These are phyloP conservation scores for Morbakka virulenta DNA, from an alignment of 30 jellyfish, hydroid and myxozoan genomes.

Conservation along the genomic window DNA sequence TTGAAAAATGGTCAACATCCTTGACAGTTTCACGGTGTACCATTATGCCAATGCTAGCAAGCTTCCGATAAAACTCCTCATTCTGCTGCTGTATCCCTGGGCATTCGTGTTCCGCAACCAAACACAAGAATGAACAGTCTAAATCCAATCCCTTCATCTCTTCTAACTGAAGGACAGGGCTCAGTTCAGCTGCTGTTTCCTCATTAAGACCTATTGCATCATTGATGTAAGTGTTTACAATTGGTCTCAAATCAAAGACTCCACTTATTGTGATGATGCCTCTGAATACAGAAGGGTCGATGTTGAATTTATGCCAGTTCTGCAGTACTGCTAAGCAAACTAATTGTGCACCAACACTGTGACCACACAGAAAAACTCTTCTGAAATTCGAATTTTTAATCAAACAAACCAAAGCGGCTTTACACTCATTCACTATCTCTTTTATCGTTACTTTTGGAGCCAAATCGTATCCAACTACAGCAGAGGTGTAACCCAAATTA, in stretches of 20 bases:
- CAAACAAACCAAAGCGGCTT: not conserved
- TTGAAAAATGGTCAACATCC: slow-evolving; percentile 40
- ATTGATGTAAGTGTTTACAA: slow-evolving; percentile 56
- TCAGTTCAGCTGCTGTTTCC: slow-evolving; percentile 44
- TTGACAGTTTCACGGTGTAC: not conserved
- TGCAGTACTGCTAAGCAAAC: slow-evolving; percentile 16
- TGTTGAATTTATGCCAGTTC: slow-evolving; percentile 41
- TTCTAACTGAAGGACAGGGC: slow-evolving; percentile 37
- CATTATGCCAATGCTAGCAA: slow-evolving; percentile 5
- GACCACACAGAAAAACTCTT: slow-evolving; percentile 61
- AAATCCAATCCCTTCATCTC: slow-evolving; percentile 5
- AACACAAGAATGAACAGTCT: slow-evolving; percentile 17
- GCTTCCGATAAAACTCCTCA: slow-evolving; percentile 17
- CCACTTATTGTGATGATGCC: slow-evolving; percentile 65
- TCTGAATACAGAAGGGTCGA: not conserved
- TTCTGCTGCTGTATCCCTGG: slow-evolving; percentile 61
- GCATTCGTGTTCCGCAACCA: slow-evolving; percentile 60
- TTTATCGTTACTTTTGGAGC: slow-evolving; percentile 61
- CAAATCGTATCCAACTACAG: slow-evolving; percentile 58
- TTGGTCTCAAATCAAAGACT: slow-evolving; percentile 48
- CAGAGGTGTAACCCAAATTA: slow-evolving; percentile 23
- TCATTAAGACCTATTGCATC: slow-evolving; percentile 40
- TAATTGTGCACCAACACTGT: slow-evolving; percentile 72
- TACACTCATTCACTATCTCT: not conserved
- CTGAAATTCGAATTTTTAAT: not conserved